Conservation (phyloP, 2,797 vertebrate species). For the Gobionotothen gibberifrons region DNA sequence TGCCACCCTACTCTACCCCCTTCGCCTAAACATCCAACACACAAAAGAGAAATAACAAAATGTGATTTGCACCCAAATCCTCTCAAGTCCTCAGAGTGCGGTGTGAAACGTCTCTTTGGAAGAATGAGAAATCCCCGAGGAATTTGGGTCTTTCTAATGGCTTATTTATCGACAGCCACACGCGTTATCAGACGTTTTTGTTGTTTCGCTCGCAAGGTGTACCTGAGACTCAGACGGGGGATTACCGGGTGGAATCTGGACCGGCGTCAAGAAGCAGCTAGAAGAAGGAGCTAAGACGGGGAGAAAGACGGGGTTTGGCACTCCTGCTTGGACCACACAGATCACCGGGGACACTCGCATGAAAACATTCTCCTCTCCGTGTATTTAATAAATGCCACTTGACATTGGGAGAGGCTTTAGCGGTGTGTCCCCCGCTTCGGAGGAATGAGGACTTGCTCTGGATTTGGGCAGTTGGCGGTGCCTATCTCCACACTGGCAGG, state of each 20-base stretch:
- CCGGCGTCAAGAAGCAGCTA: constrained; percentile 51
- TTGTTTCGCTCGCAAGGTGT: constrained; percentile 56
- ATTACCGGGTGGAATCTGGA: constrained; percentile 70
- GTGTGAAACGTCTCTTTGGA: constrained; percentile 58
- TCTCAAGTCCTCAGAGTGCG: constrained; percentile 66
- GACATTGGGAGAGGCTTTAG: constrained; percentile 82
- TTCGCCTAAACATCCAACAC: constrained; percentile 57
- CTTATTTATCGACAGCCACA: constrained; percentile 60
- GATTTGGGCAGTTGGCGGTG: constrained; percentile 79
- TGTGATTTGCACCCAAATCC: constrained; percentile 78
- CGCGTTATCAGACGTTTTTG: constrained; percentile 45
- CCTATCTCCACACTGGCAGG: constrained; percentile 82
- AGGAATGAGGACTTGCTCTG: constrained; percentile 76
- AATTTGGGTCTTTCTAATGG: constrained; percentile 36
- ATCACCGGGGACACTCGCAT: constrained; percentile 71
- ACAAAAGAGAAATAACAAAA: constrained; percentile 65
- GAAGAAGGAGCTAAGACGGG: constrained; percentile 37
- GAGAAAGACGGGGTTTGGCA: constrained; percentile 61
- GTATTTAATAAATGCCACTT: constrained; percentile 81
- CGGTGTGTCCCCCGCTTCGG: constrained; percentile 47
- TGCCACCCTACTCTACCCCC: constrained; percentile 67
- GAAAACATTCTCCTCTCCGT: constrained; percentile 60
- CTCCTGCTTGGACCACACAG: constrained; percentile 72
- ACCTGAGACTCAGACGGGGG: constrained; percentile 69
- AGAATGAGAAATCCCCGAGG: constrained; percentile 61